phyloP scores from a whole-genome alignment of 2,888 invertebrate genomes.

The Sycophila texana region DNA sequence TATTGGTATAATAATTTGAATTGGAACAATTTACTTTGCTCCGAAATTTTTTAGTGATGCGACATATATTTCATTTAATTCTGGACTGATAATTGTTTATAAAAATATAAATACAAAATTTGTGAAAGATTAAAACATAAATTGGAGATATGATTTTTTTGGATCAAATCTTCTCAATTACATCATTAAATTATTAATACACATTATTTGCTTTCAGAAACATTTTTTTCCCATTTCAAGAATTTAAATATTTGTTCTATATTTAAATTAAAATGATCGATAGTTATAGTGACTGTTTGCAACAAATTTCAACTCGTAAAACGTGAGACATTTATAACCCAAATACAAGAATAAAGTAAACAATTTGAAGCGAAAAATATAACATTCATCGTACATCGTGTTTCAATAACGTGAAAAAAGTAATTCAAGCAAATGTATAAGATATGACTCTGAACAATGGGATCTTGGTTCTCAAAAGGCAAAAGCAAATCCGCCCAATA shows the following conservation, averaged over 20 bases:
- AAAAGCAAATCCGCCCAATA: conserved; percentile 37
- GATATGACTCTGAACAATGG: conserved; percentile 41
- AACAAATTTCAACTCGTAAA: conserved; percentile 48
- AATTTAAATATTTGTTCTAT: too few relatives aligned
- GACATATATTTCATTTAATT: too few relatives aligned
- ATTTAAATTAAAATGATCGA: conserved; percentile 1
- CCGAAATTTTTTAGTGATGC: too few relatives aligned
- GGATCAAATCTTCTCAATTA: too few relatives aligned
- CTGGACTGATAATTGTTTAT: not conserved
- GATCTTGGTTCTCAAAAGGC: conserved; percentile 16
- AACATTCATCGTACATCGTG: too few relatives aligned
- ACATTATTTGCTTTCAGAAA: not conserved
- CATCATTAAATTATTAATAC: not conserved
- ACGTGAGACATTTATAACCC: conserved; percentile 36
- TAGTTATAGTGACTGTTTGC: conserved; percentile 14
- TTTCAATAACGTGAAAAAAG: not conserved
- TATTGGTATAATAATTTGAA: too few relatives aligned
- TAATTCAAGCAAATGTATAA: conserved; percentile 11
- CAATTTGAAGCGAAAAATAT: not conserved
- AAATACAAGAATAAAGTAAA: not conserved
- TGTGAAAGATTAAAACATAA: too few relatives aligned
- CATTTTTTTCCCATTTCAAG: not conserved
- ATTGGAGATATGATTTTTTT: too few relatives aligned
- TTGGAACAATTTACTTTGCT: too few relatives aligned
- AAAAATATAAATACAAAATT: not conserved